phyloP scores from a whole-genome alignment of 2,888 invertebrate genomes.

The Loripinus fragilis region DNA sequence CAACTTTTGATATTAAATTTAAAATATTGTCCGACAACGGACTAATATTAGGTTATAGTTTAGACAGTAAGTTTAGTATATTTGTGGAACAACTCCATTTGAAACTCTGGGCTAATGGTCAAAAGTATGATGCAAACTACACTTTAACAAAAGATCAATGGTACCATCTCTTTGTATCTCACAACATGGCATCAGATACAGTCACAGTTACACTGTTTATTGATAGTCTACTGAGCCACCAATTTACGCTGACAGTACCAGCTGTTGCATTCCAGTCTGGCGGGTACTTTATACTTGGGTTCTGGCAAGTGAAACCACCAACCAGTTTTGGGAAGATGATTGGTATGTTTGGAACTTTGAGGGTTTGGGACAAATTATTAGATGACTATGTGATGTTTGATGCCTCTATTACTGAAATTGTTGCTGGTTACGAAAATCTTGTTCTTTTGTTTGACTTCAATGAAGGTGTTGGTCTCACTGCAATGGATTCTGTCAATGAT shows the following conservation, averaged over 20 bases:
- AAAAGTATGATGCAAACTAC: slow-evolving; percentile 41
- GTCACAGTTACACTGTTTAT: slow-evolving; percentile 25
- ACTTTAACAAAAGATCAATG: slow-evolving; percentile 31
- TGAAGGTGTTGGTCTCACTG: slow-evolving; percentile 49
- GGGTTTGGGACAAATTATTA: slow-evolving; percentile 61
- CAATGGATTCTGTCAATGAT: slow-evolving; percentile 30
- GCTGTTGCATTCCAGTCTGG: slow-evolving; percentile 31
- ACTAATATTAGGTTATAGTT: slow-evolving; percentile 53
- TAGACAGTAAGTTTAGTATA: slow-evolving; percentile 39
- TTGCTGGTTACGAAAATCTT: slow-evolving; percentile 18
- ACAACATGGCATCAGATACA: slow-evolving; percentile 22
- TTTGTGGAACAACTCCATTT: slow-evolving; percentile 1
- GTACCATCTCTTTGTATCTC: slow-evolving; percentile 60
- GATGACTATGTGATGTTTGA: slow-evolving; percentile 24
- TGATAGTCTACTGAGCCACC: neutral
- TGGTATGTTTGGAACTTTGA: slow-evolving; percentile 55
- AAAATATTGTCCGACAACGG: slow-evolving; percentile 31
- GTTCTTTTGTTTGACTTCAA: slow-evolving; percentile 9
- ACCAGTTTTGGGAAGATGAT: slow-evolving; percentile 35
- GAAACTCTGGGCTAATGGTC: neutral
- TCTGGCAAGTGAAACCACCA: slow-evolving; percentile 55
- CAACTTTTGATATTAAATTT: slow-evolving; percentile 38
- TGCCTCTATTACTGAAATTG: slow-evolving; percentile 12
- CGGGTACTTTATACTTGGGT: slow-evolving; percentile 58
- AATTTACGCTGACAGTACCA: neutral